Conservation (phyloP, 2,797 vertebrate genomes). For the Diplodus puntazzo region DNA sequence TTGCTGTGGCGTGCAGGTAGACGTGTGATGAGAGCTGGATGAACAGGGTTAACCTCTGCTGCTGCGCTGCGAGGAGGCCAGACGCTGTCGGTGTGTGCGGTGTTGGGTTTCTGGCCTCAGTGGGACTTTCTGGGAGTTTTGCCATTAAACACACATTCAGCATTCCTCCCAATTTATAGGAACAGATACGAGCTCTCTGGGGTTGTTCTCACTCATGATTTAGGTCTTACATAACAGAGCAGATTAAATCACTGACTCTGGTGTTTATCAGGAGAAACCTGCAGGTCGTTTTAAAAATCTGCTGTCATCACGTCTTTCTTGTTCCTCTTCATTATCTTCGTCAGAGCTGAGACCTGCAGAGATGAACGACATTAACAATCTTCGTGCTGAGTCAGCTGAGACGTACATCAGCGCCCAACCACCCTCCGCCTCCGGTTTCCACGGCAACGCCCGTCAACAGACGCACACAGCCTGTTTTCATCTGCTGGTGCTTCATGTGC, state of each 20-base stretch:
- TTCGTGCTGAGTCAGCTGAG: constrained; percentile 35
- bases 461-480: neutral
- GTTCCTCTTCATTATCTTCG: neutral
- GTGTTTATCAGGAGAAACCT: constrained; percentile 36
- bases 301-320: constrained; percentile 14
- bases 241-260: constrained; percentile 52
- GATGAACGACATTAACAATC: neutral
- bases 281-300: neutral
- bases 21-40: too few species aligned
- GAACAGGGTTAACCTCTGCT: neutral
- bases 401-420: constrained; percentile 6
- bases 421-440: constrained; percentile 18
- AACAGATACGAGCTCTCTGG: constrained; percentile 42
- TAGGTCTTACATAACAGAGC: constrained; percentile 42
- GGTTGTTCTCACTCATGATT: constrained; percentile 22
- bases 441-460: constrained; percentile 9
- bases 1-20: too few species aligned
- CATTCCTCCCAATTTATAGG: constrained; percentile 58
- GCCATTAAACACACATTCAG: constrained; percentile 63
- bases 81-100: constrained; percentile 47
- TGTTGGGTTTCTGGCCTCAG: constrained; percentile 42
- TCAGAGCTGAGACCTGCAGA: constrained; percentile 13
- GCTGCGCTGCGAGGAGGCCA: neutral
- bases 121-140: constrained; percentile 56
- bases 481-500: neutral